Evolutionary conservation across 2,888 invertebrate genomes (phyloP), one percentile per base, ranked within the genome.

Genomic region (Nineta flava): DNA sequence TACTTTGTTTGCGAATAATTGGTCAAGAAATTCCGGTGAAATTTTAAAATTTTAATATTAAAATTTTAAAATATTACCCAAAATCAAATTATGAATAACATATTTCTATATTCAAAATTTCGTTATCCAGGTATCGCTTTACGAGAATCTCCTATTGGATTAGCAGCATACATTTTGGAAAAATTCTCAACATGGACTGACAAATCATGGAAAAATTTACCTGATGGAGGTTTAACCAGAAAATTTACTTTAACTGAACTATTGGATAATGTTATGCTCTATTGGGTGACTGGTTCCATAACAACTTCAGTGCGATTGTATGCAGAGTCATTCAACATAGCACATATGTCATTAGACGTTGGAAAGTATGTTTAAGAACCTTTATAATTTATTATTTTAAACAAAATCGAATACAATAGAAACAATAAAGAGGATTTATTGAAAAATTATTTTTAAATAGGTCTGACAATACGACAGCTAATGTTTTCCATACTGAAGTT

Each of bases 111-210:
- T n/a, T n/a, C n/a, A n/a, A n/a, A n/a, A n/a, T n/a, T n/a, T n/a
- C n/a, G n/a, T 43, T 43, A 66, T 67, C 1, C 57, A 83, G 85
- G 87, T 16, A 70, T 76, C 1, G 81, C 71, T 0, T 63, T 92
- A 32, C 68, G 74, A 15, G 83, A 87, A 56, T 83, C 86, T 0
- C 94, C 95, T 0, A 75, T 83, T 0, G 93, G 91, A 1, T 66
- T 95, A 51, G 91, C 91, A 0, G 87, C 87, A 0, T 95, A 93
- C 59, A 84, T 94, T 48, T 65, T 95, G 10, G 93, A 95, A 59
- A 94, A 93, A 63, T 92, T 90, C 67, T 79, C 81, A 10, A 76
- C 79, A 0, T 83, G 85, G 81, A 86, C 84, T 0, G 73, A 79
- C 61, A 60, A 62, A 0, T 61, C 65, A 0, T 71, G 71, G 61